These are phyloP conservation scores for Copidosoma floridanum DNA, from an alignment of 1,140 invertebrate species.

Conservation along the genomic window DNA sequence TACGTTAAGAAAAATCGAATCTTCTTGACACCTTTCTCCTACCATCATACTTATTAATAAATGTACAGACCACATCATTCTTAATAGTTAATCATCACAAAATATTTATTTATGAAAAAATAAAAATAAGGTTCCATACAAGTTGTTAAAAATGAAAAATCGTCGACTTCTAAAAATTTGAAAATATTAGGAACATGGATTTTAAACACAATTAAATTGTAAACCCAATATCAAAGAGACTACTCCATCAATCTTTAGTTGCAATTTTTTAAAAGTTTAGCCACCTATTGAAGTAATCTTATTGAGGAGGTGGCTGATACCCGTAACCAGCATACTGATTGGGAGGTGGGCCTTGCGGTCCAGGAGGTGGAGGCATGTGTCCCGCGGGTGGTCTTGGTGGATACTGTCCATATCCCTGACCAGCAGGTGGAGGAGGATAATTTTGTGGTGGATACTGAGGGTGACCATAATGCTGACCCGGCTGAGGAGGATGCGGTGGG, in stretches of 20 bases:
- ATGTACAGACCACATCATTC: not conserved
- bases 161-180: not conserved
- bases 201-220: slow-evolving; percentile 1
- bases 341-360: slow-evolving; percentile 53
- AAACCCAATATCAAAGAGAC: slow-evolving; percentile 4
- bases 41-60: no score
- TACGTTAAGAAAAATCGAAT: slow-evolving; percentile 12
- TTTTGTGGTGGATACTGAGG: slow-evolving; percentile 54
- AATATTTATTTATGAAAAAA: not conserved
- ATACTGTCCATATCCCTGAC: slow-evolving; percentile 53
- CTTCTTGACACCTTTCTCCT: no score
- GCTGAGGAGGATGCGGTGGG: slow-evolving; percentile 51
- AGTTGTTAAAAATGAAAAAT: not conserved
- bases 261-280: slow-evolving; percentile 4
- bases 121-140: slow-evolving; percentile 2
- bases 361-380: slow-evolving; percentile 54
- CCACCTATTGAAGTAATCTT: slow-evolving; percentile 25
- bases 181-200: slow-evolving; percentile 14
- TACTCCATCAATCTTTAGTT: not conserved
- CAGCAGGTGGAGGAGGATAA: slow-evolving; percentile 51
- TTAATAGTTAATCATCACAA: not conserved
- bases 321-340: slow-evolving; percentile 57
- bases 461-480: slow-evolving; percentile 52
- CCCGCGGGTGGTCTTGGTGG: slow-evolving; percentile 51
- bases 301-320: slow-evolving; percentile 57